Percentiles rank a stretch among this genome's conserved stretches.
Evolutionary conservation across 2,888 invertebrate genomes (phyloP).

Genomic region (Kuschelorhynchus macadamiae): DNA sequence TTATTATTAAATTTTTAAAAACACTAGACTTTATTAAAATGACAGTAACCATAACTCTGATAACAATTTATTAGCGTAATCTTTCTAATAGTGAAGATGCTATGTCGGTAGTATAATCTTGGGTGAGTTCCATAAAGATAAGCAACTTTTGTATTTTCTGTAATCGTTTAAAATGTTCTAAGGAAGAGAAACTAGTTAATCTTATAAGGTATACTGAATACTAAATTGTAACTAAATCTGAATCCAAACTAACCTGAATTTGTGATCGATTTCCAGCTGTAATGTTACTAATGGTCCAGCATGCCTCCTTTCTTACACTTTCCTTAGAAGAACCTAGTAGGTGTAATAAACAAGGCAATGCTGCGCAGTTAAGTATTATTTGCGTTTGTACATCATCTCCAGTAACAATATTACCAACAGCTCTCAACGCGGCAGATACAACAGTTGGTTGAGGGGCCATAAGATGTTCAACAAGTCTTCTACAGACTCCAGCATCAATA

Average conservation of each 20-base stretch:
- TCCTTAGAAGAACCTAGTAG: slow-evolving; percentile 85
- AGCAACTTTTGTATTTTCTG: no score
- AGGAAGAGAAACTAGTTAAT: no score
- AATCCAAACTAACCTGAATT: slow-evolving; percentile 79
- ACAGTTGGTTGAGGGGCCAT: slow-evolving; percentile 89
- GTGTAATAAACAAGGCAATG: slow-evolving; percentile 86
- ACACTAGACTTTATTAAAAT: no score
- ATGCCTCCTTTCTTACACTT: slow-evolving; percentile 93
- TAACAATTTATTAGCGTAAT: no score
- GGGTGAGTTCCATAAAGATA: no score
- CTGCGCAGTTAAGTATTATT: slow-evolving; percentile 87
- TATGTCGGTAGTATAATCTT: no score
- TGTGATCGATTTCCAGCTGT: slow-evolving; percentile 95
- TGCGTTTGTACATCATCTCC: slow-evolving; percentile 98
- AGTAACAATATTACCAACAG: slow-evolving; percentile 98
- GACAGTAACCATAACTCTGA: no score
- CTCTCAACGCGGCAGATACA: slow-evolving; percentile 91
- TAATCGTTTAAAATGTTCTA: no score
- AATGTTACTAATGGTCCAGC: slow-evolving; percentile 97
- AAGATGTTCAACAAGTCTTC: slow-evolving; percentile 70
- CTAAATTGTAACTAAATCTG: no score
- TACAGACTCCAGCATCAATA: slow-evolving; percentile 94
- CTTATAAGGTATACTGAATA: no score
- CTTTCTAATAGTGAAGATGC: no score
- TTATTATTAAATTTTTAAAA: no score